Percentiles rank a stretch among this genome's conserved stretches.
phyloP scores from a whole-genome alignment of 2,888 invertebrate species.

The Cryptus viduatorius region DNA sequence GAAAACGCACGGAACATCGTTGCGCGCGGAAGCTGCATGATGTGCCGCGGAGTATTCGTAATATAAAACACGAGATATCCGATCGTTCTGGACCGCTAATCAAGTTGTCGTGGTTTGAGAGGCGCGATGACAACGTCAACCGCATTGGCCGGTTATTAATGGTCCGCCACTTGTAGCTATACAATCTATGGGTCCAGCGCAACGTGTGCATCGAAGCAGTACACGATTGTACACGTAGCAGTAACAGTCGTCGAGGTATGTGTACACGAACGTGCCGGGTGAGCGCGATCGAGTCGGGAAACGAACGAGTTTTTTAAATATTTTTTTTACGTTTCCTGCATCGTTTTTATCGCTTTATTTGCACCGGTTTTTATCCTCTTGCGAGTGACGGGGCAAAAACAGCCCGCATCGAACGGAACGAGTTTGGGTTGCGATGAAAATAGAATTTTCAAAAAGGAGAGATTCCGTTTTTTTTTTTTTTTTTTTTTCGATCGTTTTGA shows the following conservation, averaged over 20 bases:
- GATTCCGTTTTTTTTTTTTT: neutral
- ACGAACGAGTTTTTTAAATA: slow-evolving; percentile 35
- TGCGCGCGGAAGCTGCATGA: slow-evolving; percentile 6
- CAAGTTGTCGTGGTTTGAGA: slow-evolving; percentile 38
- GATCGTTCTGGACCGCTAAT: slow-evolving; percentile 45
- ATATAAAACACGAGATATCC: neutral
- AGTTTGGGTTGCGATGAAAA: slow-evolving; percentile 19
- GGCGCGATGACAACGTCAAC: slow-evolving; percentile 38
- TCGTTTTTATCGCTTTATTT: slow-evolving; percentile 63
- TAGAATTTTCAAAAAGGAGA: neutral
- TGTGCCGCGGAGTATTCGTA: neutral
- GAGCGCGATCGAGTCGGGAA: slow-evolving; percentile 20
- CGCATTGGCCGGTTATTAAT: slow-evolving; percentile 22
- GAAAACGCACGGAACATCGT: neutral
- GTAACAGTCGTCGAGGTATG: slow-evolving; percentile 36
- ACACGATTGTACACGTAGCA: slow-evolving; percentile 15
- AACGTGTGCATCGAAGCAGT: slow-evolving; percentile 36
- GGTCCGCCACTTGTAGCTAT: slow-evolving; percentile 17
- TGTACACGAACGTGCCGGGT: slow-evolving; percentile 27
- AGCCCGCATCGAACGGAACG: slow-evolving; percentile 15
- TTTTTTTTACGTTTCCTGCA: slow-evolving; percentile 17
- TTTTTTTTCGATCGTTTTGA: neutral
- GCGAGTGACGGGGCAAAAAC: slow-evolving; percentile 29
- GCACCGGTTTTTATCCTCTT: slow-evolving; percentile 53
- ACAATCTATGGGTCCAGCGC: neutral